These are phyloP conservation scores for Drosophila pandora DNA, from an alignment of 1,140 invertebrate species.

Conservation along the genomic window DNA sequence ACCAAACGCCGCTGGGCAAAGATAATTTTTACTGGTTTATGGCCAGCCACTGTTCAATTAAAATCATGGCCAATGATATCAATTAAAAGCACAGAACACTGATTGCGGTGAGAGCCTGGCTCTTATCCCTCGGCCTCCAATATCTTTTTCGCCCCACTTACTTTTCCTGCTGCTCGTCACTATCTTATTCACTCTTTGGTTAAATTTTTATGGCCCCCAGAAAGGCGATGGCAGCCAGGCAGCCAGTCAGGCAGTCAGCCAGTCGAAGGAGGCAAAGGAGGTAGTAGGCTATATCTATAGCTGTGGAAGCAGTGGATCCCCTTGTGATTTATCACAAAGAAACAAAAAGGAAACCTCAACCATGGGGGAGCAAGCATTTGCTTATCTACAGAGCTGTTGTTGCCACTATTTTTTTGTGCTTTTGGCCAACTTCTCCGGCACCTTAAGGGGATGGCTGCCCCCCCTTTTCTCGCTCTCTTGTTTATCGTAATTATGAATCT, in stretches of 20 bases:
- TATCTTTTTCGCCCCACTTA: too few species aligned
- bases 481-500: slow-evolving; percentile 72
- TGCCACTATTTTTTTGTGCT: slow-evolving; percentile 2
- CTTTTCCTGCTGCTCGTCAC: background rate
- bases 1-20: background rate
- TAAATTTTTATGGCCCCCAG: slow-evolving; percentile 35
- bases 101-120: slow-evolving; percentile 59
- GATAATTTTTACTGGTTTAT: slow-evolving; percentile 66
- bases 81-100: slow-evolving; percentile 67
- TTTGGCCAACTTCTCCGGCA: slow-evolving; percentile 1
- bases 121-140: slow-evolving; percentile 32
- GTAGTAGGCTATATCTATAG: background rate
- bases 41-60: slow-evolving; percentile 73
- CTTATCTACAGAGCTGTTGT: slow-evolving; percentile 51
- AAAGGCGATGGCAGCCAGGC: slow-evolving; percentile 9
- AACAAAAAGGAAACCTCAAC: slow-evolving; percentile 45
- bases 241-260: too few species aligned
- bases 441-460: background rate
- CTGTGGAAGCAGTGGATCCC: slow-evolving; percentile 4
- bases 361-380: slow-evolving; percentile 52
- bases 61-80: slow-evolving; percentile 76
- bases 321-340: slow-evolving; percentile 55
- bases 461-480: slow-evolving; percentile 13
- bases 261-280: slow-evolving; percentile 4
- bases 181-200: background rate